Evolutionary conservation across 2,888 invertebrate species (phyloP), one percentile per base, ranked within the genome.

Genomic region (Unio pictorum): DNA sequence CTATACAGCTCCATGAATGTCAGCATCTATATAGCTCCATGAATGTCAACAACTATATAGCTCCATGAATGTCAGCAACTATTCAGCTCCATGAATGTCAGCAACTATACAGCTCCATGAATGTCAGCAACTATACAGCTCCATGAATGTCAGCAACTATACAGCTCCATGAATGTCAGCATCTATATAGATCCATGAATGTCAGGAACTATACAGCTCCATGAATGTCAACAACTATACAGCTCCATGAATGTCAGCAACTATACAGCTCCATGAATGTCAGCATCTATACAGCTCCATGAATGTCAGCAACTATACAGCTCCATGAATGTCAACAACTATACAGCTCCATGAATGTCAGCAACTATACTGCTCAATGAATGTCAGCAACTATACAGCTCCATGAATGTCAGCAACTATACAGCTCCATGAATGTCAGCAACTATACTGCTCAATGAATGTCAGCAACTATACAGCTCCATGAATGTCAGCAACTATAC

Each of bases 1-100:
- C 71, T 15, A 65, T 70, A 3, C 58, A 58, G 23, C 67, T 28
- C 28, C 28, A 28, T 28, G 28, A 34, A 34, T 15, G 11, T 15
- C 71, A 55, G 67, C 80, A 55, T 71, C 70, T 15, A 65, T 70
- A 3, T n/a, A n/a, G n/a, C n/a, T n/a, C n/a, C n/a, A n/a, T n/a
- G n/a, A n/a, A n/a, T n/a, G n/a, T n/a, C n/a, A n/a, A n/a, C n/a
- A n/a, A n/a, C n/a, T n/a, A n/a, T n/a, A n/a, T 56, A 58, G 23
- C 69, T 45, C 15, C 45, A 45, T 45, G 45, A 5, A 34, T 34
- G 34, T 7, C 71, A 55, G 66, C 80, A 55, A 72, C 71, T 15
- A 65, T 70, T 5, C 58, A 58, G 23, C 67, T 28, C 28, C 28
- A 28, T 28, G 28, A 34, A 34, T 15, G 11, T 15, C 71, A 55